Evolutionary conservation across 37 sponge, comb jelly and placozoan genomes (phyloP), one percentile per base, ranked within the genome.

Genomic region (Halichondria panicea): DNA sequence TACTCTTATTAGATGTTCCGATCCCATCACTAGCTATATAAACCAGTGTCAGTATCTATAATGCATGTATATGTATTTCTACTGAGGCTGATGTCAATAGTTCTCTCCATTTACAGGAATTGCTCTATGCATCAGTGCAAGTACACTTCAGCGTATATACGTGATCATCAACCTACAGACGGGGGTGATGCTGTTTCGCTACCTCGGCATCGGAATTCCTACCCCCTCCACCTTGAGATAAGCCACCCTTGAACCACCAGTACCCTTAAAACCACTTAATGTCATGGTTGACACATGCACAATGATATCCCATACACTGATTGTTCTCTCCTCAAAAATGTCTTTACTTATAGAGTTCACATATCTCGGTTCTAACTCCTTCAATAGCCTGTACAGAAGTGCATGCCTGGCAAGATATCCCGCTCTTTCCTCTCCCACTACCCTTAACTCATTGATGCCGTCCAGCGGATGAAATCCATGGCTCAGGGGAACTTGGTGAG

Each of bases 161-260:
- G 63, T 93, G 33, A 82, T 86, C 34, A 83, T 98, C 65, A 98
- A 98, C 66, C 94, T 93, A 3, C 96, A 95, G 55, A 93, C 99
- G 0, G 93, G 96, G 96, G 96, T 95, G 3, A 68, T 92, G 45
- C 82, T 98, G 28, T 74, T 98, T 30, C 96, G 95, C 78, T 98
- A 89, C 81, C 83, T 98, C 33, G 94, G 89, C 25, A 91, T 93
- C 19, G 92, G 92, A 0, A 75, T 87, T 1, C 88, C 90, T 24
- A 94, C 89, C 38, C 88, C 92, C 11, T 86, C 89, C 39, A 73
- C 83, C 43, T 87, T 84, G 13, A 68, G 52, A 24, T 52, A 48
- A 32, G 19, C 24, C 31, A 32, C 76, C 48, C 37, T 52, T 12
- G 64, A 76, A 15, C 64, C 64, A 2, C 22, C 22, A 55, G 56